These are phyloP conservation scores for Sceloporus undulatus DNA, from an alignment of 2,113 vertebrate species.

Conservation along the genomic window DNA sequence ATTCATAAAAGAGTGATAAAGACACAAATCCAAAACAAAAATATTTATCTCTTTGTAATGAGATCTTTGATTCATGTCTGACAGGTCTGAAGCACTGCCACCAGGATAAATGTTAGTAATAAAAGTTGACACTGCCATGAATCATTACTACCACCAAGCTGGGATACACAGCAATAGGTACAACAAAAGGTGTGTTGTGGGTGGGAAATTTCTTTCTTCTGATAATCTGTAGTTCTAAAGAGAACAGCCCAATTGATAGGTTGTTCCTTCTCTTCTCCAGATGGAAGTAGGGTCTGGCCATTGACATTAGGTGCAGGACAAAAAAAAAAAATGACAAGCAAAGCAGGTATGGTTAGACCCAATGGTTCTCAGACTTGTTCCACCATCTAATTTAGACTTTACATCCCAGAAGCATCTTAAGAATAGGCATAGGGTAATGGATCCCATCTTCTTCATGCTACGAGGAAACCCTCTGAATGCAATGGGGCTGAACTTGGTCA, in stretches of 20 bases:
- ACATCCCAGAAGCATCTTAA: too few relatives aligned
- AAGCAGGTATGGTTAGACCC: too few relatives aligned
- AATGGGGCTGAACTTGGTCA: too few relatives aligned
- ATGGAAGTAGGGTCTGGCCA: not conserved
- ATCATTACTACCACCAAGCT: too few relatives aligned
- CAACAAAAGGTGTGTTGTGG: too few relatives aligned
- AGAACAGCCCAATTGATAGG: too few relatives aligned
- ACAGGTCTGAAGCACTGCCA: not conserved
- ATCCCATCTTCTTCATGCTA: too few relatives aligned
- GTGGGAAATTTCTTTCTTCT: not conserved
- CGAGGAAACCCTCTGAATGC: too few relatives aligned
- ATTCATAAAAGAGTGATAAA: slow-evolving; percentile 2
- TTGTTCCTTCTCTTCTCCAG: not conserved
- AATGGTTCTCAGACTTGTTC: too few relatives aligned
- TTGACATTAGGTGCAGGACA: not conserved
- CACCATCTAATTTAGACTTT: too few relatives aligned
- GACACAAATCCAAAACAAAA: slow-evolving; percentile 10
- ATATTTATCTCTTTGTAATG: slow-evolving; percentile 23
- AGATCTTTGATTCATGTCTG: not conserved
- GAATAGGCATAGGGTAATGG: too few relatives aligned
- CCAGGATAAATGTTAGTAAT: not conserved
- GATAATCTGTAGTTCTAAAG: too few relatives aligned
- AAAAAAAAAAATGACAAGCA: not conserved
- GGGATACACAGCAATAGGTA: not conserved
- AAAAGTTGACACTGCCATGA: not conserved